A percentile compares a stretch with the other conserved stretches of the same genome.
Evolutionary conservation across 2,797 vertebrate genomes (phyloP).

Genomic region (Delichon dasypus): DNA sequence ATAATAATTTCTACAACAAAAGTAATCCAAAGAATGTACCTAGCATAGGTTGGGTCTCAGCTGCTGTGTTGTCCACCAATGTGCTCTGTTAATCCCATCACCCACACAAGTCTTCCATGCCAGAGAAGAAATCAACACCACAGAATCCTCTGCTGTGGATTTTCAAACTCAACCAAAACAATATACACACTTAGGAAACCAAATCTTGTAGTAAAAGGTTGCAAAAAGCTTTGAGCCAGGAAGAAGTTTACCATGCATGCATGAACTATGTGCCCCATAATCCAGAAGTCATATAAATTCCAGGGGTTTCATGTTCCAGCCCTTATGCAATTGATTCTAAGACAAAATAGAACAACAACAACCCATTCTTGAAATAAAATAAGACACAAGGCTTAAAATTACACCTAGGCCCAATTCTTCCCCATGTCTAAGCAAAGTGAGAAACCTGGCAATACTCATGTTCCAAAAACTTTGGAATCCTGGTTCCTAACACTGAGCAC

Average conservation of each 20-base stretch:
- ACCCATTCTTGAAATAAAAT: neutral
- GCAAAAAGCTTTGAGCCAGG: neutral
- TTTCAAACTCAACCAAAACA: neutral
- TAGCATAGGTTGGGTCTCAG: neutral
- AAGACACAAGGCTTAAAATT: neutral
- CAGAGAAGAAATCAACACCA: neutral
- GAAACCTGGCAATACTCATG: neutral
- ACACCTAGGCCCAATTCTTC: neutral
- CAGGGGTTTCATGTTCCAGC: rapidly evolving
- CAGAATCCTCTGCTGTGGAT: neutral
- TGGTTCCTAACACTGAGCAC: neutral
- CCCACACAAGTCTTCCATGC: neutral
- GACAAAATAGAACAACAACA: neutral
- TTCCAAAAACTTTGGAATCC: neutral
- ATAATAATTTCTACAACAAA: neutral
- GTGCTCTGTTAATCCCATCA: neutral
- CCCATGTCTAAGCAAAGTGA: neutral
- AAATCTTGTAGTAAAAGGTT: neutral
- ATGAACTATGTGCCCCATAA: neutral
- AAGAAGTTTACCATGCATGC: neutral
- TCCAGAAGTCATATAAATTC: neutral
- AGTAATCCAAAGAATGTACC: neutral
- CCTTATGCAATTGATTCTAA: neutral
- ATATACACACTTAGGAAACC: neutral
- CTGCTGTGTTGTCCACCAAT: neutral